A percentile compares a stretch with the other conserved stretches of the same genome.
phyloP scores from a whole-genome alignment of 2,797 vertebrate genomes.

The Lutjanus argentimaculatus region DNA sequence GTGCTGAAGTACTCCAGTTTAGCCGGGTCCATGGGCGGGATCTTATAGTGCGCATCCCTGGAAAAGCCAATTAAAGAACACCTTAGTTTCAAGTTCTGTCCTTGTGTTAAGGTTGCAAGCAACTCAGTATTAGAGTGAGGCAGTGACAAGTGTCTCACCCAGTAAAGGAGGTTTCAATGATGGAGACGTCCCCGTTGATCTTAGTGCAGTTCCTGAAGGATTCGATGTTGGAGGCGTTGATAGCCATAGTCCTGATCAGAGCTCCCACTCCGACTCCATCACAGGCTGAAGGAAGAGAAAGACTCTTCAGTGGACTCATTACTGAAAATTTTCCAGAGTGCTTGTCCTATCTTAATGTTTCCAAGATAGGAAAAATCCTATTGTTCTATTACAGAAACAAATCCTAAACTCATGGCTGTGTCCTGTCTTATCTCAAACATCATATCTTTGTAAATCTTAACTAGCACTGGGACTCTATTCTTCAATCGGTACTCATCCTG shows the following conservation, averaged over 20 bases:
- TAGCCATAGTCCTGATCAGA: constrained; percentile 86
- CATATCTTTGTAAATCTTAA: no score
- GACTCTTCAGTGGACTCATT: neutral
- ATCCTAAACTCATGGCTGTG: no score
- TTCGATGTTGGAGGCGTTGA: constrained; percentile 94
- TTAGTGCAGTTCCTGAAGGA: constrained; percentile 94
- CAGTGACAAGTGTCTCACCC: constrained; percentile 86
- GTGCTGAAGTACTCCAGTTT: constrained; percentile 92
- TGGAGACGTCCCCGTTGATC: constrained; percentile 90
- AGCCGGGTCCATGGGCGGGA: constrained; percentile 87
- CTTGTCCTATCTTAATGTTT: no score
- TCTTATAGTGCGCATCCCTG: constrained; percentile 90
- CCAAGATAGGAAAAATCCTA: no score
- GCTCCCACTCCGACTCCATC: constrained; percentile 88
- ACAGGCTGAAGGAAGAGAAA: constrained; percentile 83
- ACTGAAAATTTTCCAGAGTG: no score
- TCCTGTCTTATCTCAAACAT: no score
- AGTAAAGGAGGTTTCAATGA: constrained; percentile 86
- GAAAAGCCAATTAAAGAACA: constrained; percentile 55
- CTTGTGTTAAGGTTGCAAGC: no score
- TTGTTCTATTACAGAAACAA: no score
- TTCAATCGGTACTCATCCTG: no score
- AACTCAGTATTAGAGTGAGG: neutral
- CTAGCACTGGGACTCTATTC: no score
- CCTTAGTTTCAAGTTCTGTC: neutral